phyloP scores from a whole-genome alignment of 2,888 invertebrate genomes.

The Mimas tiliae region DNA sequence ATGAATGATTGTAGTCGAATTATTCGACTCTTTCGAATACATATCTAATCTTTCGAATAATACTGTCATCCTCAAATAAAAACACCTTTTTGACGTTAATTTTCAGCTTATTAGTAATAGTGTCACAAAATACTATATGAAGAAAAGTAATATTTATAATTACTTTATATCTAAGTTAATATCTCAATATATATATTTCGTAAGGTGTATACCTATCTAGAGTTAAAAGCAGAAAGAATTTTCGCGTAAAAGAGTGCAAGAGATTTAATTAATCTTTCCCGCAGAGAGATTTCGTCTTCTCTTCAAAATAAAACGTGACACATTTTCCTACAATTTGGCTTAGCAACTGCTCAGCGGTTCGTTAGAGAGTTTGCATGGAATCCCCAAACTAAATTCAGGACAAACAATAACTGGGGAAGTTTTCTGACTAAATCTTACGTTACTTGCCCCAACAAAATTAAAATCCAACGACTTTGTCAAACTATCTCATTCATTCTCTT shows the following conservation, averaged over 20 bases:
- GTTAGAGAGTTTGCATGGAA: constrained; percentile 36
- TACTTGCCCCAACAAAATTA: constrained; percentile 33
- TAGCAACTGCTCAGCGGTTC: constrained; percentile 32
- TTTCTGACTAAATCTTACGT: constrained; percentile 29
- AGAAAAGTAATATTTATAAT: no score
- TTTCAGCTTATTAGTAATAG: background rate
- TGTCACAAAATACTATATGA: no score
- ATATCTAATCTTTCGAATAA: no score
- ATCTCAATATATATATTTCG: background rate
- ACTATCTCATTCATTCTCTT: constrained; percentile 1
- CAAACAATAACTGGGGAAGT: constrained; percentile 35
- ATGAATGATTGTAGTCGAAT: no score
- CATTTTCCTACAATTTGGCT: constrained; percentile 18
- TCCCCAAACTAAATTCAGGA: constrained; percentile 33
- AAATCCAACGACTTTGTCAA: constrained; percentile 25
- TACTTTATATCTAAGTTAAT: no score
- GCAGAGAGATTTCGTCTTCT: constrained; percentile 12
- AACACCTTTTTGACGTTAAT: no score
- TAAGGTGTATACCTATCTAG: background rate
- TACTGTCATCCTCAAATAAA: no score
- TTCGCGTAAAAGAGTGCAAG: constrained; percentile 18
- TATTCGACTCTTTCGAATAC: no score
- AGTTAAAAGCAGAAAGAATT: background rate
- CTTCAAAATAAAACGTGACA: constrained; percentile 21
- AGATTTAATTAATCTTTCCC: constrained; percentile 21